Evolutionary conservation across 2,797 vertebrate genomes (phyloP), one percentile per base, ranked within the genome.

Genomic region (Xenopus petersii): DNA sequence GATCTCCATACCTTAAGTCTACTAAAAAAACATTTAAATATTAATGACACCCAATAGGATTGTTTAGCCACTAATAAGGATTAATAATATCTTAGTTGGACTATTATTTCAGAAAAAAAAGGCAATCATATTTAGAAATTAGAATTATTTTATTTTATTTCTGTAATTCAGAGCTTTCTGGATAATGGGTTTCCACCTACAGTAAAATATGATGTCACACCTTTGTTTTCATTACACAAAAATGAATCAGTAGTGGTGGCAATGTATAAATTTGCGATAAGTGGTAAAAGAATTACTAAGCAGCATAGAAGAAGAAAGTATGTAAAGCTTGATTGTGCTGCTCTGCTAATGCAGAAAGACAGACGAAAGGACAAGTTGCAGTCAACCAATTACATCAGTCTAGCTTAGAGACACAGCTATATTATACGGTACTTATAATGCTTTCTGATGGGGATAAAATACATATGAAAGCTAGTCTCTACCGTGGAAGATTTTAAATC

Each of bases 381-480:
- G 54, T 56, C 54, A 56, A 16, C 7, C 54, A 56, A 56, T 56
- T 5, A 16, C 54, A 56, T 56, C 54, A 8, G 10, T 17, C 54
- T 56, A 15, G 54, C 16, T 56, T 56, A 56, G 5, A 56, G 12
- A 5, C n/a, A 56, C 16, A 17, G 54, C 13, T 17, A 56, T 16
- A 16, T 17, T 17, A 56, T 56, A n/a, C n/a, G n/a, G n/a, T n/a
- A 17, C 16, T n/a, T 12, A 12, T 56, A 56, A 56, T 56, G 54
- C 54, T 56, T 16, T 17, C 13, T 82, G 81, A 71, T 16, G 51
- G 85, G 82, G 59, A 81, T 81, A 87, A 89, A 87, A 82, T 73
- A 56, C 55, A 79, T 84, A 86, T 82, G 83, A 87, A 88, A 88
- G 86, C 75, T 82, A 87, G 86, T 87, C 88, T 81, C 85, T 81